Percentiles rank a stretch among this genome's conserved stretches.
These are phyloP conservation scores for Xylota sylvarum DNA, from an alignment of 2,888 invertebrate species.

Conservation along the genomic window DNA sequence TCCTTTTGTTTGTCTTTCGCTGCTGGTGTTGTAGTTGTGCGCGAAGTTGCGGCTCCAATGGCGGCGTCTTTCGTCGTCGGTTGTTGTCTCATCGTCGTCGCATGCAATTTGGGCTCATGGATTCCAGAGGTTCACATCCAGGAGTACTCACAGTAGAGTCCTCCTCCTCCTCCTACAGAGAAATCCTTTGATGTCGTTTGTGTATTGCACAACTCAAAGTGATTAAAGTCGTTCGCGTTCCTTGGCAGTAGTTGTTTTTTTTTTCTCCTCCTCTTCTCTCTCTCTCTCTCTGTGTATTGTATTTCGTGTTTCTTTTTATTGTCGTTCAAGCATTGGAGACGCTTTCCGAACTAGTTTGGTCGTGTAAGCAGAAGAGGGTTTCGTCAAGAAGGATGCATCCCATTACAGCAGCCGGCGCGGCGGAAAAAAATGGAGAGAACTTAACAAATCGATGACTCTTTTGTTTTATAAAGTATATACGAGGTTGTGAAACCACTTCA, in stretches of 20 bases:
- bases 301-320: constrained; percentile 48
- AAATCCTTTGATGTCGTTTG: constrained; percentile 75
- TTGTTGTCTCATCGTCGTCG: constrained; percentile 49
- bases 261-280: constrained; percentile 24
- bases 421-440: constrained; percentile 56
- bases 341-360: constrained; percentile 67
- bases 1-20: constrained; percentile 72
- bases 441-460: constrained; percentile 76
- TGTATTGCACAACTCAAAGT: constrained; percentile 73
- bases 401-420: constrained; percentile 55
- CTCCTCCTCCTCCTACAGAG: constrained; percentile 33
- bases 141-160: constrained; percentile 21
- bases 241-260: constrained; percentile 44
- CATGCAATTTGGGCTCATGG: constrained; percentile 63
- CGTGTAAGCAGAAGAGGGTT: constrained; percentile 53
- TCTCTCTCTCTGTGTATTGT: background rate
- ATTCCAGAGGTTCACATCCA: constrained; percentile 54
- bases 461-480: constrained; percentile 63
- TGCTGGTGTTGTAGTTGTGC: constrained; percentile 60
- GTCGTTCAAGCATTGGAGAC: constrained; percentile 49
- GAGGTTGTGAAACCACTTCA: constrained; percentile 65
- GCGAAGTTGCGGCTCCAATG: constrained; percentile 46
- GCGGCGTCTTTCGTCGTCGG: constrained; percentile 57
- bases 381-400: constrained; percentile 69
- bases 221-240: constrained; percentile 75